A percentile compares a stretch with the other conserved stretches of the same genome.
phyloP scores from a whole-genome alignment of 2,797 vertebrate genomes.

The Pantherophis vulpinus region DNA sequence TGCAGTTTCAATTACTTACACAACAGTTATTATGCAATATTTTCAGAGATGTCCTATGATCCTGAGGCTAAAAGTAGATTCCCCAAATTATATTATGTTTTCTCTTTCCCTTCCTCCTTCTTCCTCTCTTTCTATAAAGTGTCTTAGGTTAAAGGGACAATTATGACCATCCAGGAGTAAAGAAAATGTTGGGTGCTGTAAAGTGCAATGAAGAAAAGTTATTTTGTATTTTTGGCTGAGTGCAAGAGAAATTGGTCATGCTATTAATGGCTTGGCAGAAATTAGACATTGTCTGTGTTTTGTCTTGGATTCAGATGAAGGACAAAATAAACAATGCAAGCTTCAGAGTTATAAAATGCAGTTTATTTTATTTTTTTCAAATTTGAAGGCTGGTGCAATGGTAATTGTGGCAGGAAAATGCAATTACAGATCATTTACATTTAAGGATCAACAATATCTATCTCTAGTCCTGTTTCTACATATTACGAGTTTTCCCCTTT shows the following conservation, averaged over 20 bases:
- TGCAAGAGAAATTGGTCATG: constrained; percentile 1
- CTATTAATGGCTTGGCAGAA: constrained; percentile 18
- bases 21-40: background rate
- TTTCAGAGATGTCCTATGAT: background rate
- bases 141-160: background rate
- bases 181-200: background rate
- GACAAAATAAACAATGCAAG: background rate
- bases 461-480: background rate
- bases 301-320: constrained; percentile 19
- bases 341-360: background rate
- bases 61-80: background rate
- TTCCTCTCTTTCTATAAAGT: background rate
- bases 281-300: constrained; percentile 3
- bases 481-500: background rate
- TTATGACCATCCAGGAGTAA: background rate
- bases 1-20: background rate
- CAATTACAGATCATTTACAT: background rate
- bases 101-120: background rate
- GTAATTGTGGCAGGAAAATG: background rate
- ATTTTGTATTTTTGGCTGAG: constrained; percentile 9
- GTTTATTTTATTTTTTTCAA: background rate
- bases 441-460: background rate
- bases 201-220: background rate
- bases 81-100: background rate
- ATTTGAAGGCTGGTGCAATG: background rate